A percentile compares a stretch with the other conserved stretches of the same genome.
Evolutionary conservation across 30 jellyfish, hydroid and myxozoan genomes (phyloP).

Genomic region (Aurelia aurita): DNA sequence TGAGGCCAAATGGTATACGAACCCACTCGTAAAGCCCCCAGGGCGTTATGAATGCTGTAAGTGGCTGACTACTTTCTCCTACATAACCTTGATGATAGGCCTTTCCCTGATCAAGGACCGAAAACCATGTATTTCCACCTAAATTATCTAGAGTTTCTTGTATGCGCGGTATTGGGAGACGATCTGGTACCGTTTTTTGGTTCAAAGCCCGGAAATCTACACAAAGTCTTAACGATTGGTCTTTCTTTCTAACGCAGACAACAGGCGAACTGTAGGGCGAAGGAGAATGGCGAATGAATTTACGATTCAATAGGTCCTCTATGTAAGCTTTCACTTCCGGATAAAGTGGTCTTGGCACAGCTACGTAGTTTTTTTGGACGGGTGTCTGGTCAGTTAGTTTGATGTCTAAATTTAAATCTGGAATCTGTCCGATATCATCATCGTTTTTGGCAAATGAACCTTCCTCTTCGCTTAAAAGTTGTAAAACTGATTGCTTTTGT

Average conservation of each 20-base stretch:
- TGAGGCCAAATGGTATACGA: constrained; percentile 21
- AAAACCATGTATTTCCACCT: too few species aligned
- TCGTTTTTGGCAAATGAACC: too few species aligned
- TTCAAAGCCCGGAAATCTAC: constrained; percentile 49
- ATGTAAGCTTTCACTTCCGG: constrained; percentile 15
- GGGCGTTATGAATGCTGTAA: too few species aligned
- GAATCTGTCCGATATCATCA: too few species aligned
- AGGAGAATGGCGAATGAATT: constrained; percentile 6
- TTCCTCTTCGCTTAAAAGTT: too few species aligned
- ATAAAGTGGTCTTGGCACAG: constrained; percentile 20
- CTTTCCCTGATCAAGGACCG: constrained; percentile 65
- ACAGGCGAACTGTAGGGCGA: constrained; percentile 29
- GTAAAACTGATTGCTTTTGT: too few species aligned
- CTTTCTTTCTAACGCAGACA: constrained; percentile 51
- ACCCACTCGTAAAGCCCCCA: constrained; percentile 42
- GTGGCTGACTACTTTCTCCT: constrained; percentile 32
- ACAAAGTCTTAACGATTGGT: constrained; percentile 43
- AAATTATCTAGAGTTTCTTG: too few species aligned
- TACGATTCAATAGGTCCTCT: too few species aligned
- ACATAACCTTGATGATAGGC: constrained; percentile 75
- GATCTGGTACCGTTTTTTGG: constrained; percentile 46
- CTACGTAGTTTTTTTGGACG: not conserved
- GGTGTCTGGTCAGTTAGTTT: constrained; percentile 6
- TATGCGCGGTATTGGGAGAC: constrained; percentile 61
- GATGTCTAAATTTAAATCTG: constrained; percentile 8